Evolutionary conservation across 2,797 vertebrate species (phyloP), one percentile per base, ranked within the genome.

Genomic region (Callimico goeldii): DNA sequence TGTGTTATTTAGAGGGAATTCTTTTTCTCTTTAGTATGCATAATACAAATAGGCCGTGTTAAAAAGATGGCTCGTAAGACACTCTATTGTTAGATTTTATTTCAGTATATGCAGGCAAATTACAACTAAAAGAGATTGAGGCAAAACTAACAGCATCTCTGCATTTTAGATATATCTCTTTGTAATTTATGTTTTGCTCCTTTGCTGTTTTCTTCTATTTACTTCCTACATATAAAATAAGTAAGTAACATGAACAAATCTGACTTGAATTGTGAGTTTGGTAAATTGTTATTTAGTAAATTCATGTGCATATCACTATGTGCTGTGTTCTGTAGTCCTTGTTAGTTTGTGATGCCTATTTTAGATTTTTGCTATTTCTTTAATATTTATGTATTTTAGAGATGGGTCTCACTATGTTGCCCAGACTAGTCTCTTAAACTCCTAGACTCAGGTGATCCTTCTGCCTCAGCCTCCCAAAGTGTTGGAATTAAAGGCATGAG

Each of bases 1-100:
- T 93, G 90, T 91, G 58, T 46, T 95, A 84, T 97, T 98, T 96
- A 96, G 88, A 97, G 91, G 95, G 94, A 96, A 93, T 70, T 61
- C 64, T 90, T 96, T 91, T n/a, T 87, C 70, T 80, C 11, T 92
- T 93, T 84, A 92, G 57, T 95, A 70, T 75, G 52, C 30, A 70
- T 90, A 93, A 58, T 90, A 77, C 15, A 55, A 83, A 39, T 90
- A 87, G 75, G 57, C 95, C 93, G 79, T 90, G 90, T 98, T 83
- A 76, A 94, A 41, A 10, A 96, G 80, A 86, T 86, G 90, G 55
- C n/a, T 90, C 17, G 80, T 92, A 55, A 30, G 84, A 61, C 52
- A 72, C 41, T 81, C 84, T 91, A 13, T 55, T 92, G 83, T 93
- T 64, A 92, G 41, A 57, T 94, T 97, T 89, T 83, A 94, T 89